Conservation (phyloP, 2,888 invertebrate genomes). For the Trilocha varians region DNA sequence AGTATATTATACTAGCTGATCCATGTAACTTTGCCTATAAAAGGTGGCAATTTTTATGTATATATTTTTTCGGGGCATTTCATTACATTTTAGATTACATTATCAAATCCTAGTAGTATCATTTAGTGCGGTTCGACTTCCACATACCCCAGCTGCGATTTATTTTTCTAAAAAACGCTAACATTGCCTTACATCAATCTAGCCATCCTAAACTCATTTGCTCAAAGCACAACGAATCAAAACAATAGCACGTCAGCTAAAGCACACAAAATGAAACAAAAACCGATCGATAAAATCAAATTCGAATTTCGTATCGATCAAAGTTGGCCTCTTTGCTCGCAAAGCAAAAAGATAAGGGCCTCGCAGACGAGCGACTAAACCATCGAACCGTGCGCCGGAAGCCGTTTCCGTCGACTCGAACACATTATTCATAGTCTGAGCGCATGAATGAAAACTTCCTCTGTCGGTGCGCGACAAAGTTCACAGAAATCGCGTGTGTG, state of each 20-base stretch:
- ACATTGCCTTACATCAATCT: too few relatives aligned
- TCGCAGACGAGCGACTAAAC: background rate
- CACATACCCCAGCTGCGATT: too few relatives aligned
- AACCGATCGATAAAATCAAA: slow-evolving; percentile 5
- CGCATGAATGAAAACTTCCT: slow-evolving; percentile 40
- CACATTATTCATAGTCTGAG: slow-evolving; percentile 40
- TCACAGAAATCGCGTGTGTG: slow-evolving; percentile 27
- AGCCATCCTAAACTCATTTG: too few relatives aligned
- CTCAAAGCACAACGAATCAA: too few relatives aligned
- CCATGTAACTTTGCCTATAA: too few relatives aligned
- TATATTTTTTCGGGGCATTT: too few relatives aligned
- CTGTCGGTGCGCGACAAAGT: slow-evolving; percentile 17
- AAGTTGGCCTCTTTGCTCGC: slow-evolving; percentile 24
- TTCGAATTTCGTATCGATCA: slow-evolving; percentile 35
- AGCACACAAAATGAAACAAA: background rate
- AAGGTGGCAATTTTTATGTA: too few relatives aligned
- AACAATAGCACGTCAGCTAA: background rate
- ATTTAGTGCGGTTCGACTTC: too few relatives aligned
- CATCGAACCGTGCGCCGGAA: slow-evolving; percentile 24
- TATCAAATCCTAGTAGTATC: too few relatives aligned
- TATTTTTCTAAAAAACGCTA: too few relatives aligned
- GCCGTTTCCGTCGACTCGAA: slow-evolving; percentile 30
- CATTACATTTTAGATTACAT: too few relatives aligned
- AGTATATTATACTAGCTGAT: slow-evolving; percentile 12
- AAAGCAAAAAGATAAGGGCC: slow-evolving; percentile 32